Evolutionary conservation across 2,888 invertebrate species (phyloP).

Genomic region (Epirrhoe alternata): DNA sequence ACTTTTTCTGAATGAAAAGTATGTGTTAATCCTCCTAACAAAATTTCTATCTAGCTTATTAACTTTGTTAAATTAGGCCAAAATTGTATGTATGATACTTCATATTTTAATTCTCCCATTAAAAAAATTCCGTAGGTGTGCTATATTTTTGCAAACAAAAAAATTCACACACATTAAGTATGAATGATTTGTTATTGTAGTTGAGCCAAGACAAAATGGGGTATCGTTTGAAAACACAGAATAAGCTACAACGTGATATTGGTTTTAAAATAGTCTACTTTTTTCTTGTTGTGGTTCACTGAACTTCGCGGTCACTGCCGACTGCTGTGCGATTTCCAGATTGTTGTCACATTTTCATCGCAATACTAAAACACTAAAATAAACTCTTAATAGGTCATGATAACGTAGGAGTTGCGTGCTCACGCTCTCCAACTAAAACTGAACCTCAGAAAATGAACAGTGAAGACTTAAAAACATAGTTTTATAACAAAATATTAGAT

Average conservation of each 20-base stretch:
- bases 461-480: conserved; percentile 11
- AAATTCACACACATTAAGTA: neutral
- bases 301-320: conserved; percentile 65
- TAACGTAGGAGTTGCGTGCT: conserved; percentile 21
- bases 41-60: too few species aligned
- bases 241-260: conserved; percentile 35
- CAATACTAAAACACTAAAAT: conserved; percentile 42
- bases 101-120: too few species aligned
- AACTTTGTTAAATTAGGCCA: too few species aligned
- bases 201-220: conserved; percentile 5
- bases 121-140: too few species aligned
- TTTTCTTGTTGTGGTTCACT: conserved; percentile 60
- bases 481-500: too few species aligned
- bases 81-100: too few species aligned
- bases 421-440: conserved; percentile 14
- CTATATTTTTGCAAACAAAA: conserved; percentile 1
- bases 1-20: neutral
- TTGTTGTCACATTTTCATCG: conserved; percentile 49
- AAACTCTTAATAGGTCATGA: conserved; percentile 35
- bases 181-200: neutral
- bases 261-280: conserved; percentile 52
- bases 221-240: conserved; percentile 24
- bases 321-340: conserved; percentile 53
- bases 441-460: conserved; percentile 20
- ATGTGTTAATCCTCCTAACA: neutral